A percentile compares a stretch with the other conserved stretches of the same genome.
These are phyloP conservation scores for Cancer borealis DNA, from an alignment of 2,888 invertebrate species.

Conservation along the genomic window DNA sequence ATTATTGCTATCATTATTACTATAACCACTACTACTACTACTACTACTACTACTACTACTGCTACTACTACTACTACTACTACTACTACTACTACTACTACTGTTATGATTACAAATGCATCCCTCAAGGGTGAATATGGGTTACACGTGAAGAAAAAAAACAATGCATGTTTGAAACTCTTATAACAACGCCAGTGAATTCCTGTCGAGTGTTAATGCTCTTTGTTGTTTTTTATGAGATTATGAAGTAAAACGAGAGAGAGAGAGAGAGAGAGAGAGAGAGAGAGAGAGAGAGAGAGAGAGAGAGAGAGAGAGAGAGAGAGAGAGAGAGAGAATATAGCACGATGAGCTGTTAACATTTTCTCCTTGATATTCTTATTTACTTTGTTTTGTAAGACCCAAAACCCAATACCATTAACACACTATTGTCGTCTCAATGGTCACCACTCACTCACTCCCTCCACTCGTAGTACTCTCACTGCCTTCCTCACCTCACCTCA, in stretches of 20 bases:
- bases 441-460: not conserved
- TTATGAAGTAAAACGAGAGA: not conserved
- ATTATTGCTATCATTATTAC: not conserved
- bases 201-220: too few species aligned
- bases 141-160: too few species aligned
- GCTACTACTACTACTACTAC: not conserved
- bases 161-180: too few species aligned
- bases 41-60: not conserved
- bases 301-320: constrained; percentile 40
- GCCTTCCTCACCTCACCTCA: constrained; percentile 28
- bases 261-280: constrained; percentile 23
- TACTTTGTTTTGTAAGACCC: not conserved
- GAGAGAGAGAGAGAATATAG: not conserved
- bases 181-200: too few species aligned
- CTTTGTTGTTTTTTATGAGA: too few species aligned
- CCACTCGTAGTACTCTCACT: constrained; percentile 6
- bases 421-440: not conserved
- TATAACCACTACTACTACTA: not conserved
- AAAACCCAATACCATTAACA: not conserved
- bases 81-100: not conserved
- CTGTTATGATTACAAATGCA: too few species aligned
- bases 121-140: too few species aligned
- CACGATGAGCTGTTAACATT: not conserved
- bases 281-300: constrained; percentile 40
- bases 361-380: not conserved